These are phyloP conservation scores for Aporophyla lueneburgensis DNA, from an alignment of 2,888 invertebrate species.

Conservation along the genomic window DNA sequence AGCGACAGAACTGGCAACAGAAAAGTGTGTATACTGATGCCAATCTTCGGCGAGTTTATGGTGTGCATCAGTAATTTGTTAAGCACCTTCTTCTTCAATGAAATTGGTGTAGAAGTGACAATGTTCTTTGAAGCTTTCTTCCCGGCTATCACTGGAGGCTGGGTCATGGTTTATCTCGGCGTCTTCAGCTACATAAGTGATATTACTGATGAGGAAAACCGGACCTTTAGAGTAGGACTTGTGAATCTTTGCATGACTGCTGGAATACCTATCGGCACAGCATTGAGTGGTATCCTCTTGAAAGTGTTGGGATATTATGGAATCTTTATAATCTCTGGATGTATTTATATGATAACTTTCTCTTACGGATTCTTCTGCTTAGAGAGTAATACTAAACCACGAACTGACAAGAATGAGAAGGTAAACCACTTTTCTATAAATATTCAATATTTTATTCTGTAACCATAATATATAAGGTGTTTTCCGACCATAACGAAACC, in stretches of 20 bases:
- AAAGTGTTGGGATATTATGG: conserved; percentile 85
- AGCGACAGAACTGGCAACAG: conserved; percentile 91
- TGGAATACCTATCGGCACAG: conserved; percentile 90
- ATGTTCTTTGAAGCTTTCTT: conserved; percentile 90
- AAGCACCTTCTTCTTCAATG: conserved; percentile 89
- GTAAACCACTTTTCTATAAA: conserved; percentile 64
- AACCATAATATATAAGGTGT: background rate
- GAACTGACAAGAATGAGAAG: conserved; percentile 71
- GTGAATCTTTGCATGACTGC: conserved; percentile 91
- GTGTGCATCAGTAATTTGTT: conserved; percentile 87
- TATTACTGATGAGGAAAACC: conserved; percentile 88
- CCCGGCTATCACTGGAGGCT: conserved; percentile 89
- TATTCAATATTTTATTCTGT: background rate
- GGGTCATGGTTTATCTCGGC: conserved; percentile 90
- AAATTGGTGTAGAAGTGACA: conserved; percentile 89
- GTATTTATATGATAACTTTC: conserved; percentile 84
- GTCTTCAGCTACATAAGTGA: conserved; percentile 92
- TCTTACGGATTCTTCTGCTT: conserved; percentile 81
- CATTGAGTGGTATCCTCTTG: conserved; percentile 89
- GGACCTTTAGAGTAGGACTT: conserved; percentile 91
- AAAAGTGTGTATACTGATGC: conserved; percentile 90
- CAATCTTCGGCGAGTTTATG: conserved; percentile 89
- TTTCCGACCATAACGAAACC: background rate
- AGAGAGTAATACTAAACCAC: conserved; percentile 80
- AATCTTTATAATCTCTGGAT: conserved; percentile 80